phyloP scores from a whole-genome alignment of 2,113 vertebrate genomes.

The Bagarius yarrelli region DNA sequence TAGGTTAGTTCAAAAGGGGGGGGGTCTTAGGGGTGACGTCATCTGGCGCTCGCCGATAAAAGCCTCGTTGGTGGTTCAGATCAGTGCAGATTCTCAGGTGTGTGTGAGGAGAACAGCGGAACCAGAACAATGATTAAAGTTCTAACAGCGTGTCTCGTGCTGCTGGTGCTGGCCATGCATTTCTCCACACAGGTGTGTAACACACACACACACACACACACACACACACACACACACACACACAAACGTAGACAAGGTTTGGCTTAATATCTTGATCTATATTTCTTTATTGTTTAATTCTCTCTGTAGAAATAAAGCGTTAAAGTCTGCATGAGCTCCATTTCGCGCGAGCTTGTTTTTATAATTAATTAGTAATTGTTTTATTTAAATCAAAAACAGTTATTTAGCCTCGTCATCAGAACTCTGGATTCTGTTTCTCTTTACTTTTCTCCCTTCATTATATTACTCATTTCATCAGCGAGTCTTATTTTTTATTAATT shows the following conservation, averaged over 20 bases:
- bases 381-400: too few species aligned
- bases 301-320: neutral
- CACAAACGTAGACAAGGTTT: neutral
- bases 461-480: too few species aligned
- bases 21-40: neutral
- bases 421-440: too few species aligned
- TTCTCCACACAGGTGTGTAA: slow-evolving; percentile 59
- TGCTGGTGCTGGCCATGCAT: slow-evolving; percentile 55
- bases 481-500: too few species aligned
- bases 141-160: slow-evolving; percentile 34
- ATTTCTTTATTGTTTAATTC: neutral
- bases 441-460: too few species aligned
- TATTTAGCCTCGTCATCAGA: too few species aligned
- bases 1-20: neutral
- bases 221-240: slow-evolving; percentile 3
- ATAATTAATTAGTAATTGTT: neutral
- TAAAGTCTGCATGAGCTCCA: neutral
- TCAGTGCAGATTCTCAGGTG: neutral
- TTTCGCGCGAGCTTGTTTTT: neutral
- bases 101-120: neutral
- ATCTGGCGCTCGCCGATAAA: neutral
- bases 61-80: neutral
- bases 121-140: slow-evolving; percentile 54
- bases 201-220: neutral
- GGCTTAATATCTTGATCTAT: neutral